Evolutionary conservation across 2,797 vertebrate species (phyloP), one percentile per base, ranked within the genome.

Genomic region (Propithecus perrieri): DNA sequence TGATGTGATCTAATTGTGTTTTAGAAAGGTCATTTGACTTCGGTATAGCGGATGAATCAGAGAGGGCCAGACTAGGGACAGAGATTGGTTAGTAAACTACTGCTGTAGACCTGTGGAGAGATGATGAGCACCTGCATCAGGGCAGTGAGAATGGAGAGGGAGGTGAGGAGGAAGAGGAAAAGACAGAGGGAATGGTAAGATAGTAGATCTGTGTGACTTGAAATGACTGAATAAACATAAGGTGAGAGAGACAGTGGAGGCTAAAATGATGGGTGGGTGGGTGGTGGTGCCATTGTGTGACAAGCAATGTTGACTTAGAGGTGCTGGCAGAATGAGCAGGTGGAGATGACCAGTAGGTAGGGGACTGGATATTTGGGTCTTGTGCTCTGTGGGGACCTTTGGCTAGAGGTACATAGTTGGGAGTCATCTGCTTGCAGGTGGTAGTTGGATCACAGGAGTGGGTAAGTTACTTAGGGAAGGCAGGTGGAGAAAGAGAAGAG

Each of bases 21-120:
- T 91, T 46, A 35, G 41, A 87, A 72, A 65, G 69, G 88, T 83
- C 84, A 61, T 71, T 92, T 83, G n/a, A 90, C 85, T 79, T 84
- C 33, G 55, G 35, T 48, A 17, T 50, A 67, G 79, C 89, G 53
- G 65, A 50, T 91, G 48, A 89, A 50, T 92, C 89, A n/a, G 26
- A 89, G 65, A 96, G 88, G 48, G 1, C 86, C 46, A 74, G 26
- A 50, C 69, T 67, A 41, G 41, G 15, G 20, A 69, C 74, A 20
- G n/a, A 94, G 72, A 43, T 85, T 63, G 69, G n/a, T 81, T 41
- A 72, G 71, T 71, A 78, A 75, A 74, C 79, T 61, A 15, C 41
- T 83, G 50, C 24, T 76, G 14, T 57, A 48, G 50, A 79, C 78
- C 15, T 4, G 63, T 79, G 43, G 75, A 91, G 57, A 79, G 35